Conservation (phyloP, 1,140 invertebrate species). For the Eciton burchellii region DNA sequence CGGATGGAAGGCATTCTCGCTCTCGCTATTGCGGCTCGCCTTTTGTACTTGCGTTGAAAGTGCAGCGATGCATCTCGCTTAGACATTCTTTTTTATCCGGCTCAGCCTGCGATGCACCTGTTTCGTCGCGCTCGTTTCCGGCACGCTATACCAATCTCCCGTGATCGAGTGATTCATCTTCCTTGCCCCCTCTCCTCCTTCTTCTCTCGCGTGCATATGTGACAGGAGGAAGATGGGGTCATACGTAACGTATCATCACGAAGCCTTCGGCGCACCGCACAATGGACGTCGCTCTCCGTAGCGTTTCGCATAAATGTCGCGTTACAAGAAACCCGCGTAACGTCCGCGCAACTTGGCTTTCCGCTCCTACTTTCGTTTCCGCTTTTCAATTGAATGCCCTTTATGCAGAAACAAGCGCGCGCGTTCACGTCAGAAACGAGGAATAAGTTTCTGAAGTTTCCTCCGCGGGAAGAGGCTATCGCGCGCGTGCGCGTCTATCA, state of each 20-base stretch:
- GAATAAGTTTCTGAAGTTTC: background rate
- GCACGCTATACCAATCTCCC: conserved; percentile 43
- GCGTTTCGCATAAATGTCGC: conserved; percentile 27
- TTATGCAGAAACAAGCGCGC: conserved; percentile 9
- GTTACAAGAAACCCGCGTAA: conserved; percentile 12
- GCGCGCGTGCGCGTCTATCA: background rate
- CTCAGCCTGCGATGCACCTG: conserved; percentile 23
- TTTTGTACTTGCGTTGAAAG: conserved; percentile 45
- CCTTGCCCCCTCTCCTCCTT: background rate
- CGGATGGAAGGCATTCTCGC: conserved; percentile 30
- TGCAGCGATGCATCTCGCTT: conserved; percentile 41
- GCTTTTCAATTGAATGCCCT: conserved; percentile 13
- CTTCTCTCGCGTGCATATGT: conserved; percentile 14
- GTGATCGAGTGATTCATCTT: conserved; percentile 59
- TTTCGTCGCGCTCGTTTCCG: conserved; percentile 47
- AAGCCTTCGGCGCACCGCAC: conserved; percentile 4
- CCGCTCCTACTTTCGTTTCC: background rate
- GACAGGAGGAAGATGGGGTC: conserved; percentile 18
- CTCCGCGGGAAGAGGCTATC: background rate
- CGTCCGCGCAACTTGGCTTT: conserved; percentile 16
- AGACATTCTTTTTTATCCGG: conserved; percentile 44
- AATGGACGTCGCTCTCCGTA: conserved; percentile 19
- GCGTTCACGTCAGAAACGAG: background rate
- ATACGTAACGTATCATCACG: conserved; percentile 24
- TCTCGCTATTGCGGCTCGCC: conserved; percentile 14